Evolutionary conservation across 1,140 invertebrate genomes (phyloP), one percentile per base, ranked within the genome.

Genomic region (Drosophila yakuba): DNA sequence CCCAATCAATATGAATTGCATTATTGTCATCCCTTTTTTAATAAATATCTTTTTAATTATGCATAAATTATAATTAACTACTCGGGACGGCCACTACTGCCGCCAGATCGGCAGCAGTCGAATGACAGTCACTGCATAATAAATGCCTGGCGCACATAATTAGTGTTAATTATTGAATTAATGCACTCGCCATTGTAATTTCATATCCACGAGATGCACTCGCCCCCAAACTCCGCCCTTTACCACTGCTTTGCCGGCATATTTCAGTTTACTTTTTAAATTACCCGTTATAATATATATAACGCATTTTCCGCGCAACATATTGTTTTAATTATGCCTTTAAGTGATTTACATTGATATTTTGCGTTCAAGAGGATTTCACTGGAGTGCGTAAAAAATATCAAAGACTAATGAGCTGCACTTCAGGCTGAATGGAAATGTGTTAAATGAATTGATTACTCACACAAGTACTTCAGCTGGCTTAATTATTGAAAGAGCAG

Each of bases 141-240:
- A 79, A 83, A 83, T 83, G 79, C 74, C 60, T 44, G 69, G 74
- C 43, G 76, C 55, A 55, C 75, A 84, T 84, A 84, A 84, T 79
- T 83, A 84, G 80, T 84, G 80, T 84, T 84, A 84, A 83, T 84
- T 84, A 84, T 82, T 72, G 80, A 84, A 74, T 84, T 84, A 84
- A 84, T 84, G 80, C 80, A 83, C 75, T 83, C 66, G 66, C 80
- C 74, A 83, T 83, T 83, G 72, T 68, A 63, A 75, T 75, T 83
- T 48, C 74, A 75, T 68, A 79, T 64, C 57, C 47, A 45, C 28
- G 47, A 48, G 63, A 60, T 36, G 38, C 72, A 44, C 60, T 54
- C 47, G 47, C 12, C 59, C 39, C 32, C 28, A 20, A 32, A 25
- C 25, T 17, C 28, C 36, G 39, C 39, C 28, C 36, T 45, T 56